These are phyloP conservation scores for Enteromius mattozi DNA, from an alignment of 2,797 vertebrate species.

Conservation along the genomic window DNA sequence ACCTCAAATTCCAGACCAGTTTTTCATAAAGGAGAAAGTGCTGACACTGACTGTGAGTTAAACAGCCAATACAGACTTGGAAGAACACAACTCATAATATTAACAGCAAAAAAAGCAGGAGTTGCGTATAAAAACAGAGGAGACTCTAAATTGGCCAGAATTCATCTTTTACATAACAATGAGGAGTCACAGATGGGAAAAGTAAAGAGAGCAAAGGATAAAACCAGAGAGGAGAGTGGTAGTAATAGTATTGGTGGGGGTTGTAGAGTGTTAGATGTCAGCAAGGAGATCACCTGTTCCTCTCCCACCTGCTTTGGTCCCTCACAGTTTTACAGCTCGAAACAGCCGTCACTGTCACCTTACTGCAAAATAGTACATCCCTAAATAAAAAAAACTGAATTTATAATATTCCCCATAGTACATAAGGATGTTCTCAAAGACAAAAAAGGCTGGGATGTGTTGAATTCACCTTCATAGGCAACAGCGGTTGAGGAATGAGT, in stretches of 20 bases:
- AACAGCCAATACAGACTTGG: not conserved
- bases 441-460: not conserved
- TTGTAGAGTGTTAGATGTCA: constrained; percentile 55
- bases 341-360: constrained; percentile 35
- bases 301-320: constrained; percentile 61
- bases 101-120: not conserved
- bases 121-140: not conserved
- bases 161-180: not conserved
- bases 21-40: not conserved
- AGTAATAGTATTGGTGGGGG: constrained; percentile 10
- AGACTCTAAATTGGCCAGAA: constrained; percentile 63
- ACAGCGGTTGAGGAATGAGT: not conserved
- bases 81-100: not conserved
- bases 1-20: not conserved
- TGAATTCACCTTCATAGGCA: not conserved
- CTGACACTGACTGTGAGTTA: not conserved
- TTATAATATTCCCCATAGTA: not conserved
- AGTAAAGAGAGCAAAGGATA: constrained; percentile 2
- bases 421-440: not conserved
- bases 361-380: constrained; percentile 1
- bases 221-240: constrained; percentile 18
- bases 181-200: constrained; percentile 38
- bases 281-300: constrained; percentile 61
- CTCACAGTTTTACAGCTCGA: constrained; percentile 48
- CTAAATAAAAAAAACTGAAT: not conserved